These are phyloP conservation scores for Cladorhizidae sp. DNA, from an alignment of 37 sponge, comb jelly and placozoan species.

Conservation along the genomic window DNA sequence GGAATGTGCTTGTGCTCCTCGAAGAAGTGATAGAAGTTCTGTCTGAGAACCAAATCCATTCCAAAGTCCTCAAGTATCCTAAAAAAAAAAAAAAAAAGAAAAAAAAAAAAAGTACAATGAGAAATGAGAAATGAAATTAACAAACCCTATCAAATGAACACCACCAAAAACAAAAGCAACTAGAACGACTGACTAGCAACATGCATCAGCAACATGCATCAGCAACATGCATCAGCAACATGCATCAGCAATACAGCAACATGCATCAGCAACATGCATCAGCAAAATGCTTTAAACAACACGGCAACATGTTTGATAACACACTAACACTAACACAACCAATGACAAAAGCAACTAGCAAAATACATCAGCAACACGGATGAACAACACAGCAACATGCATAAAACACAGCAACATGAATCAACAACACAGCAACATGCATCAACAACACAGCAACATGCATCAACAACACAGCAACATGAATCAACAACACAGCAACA, in stretches of 20 bases:
- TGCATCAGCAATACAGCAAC: too few species aligned
- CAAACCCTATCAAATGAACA: too few species aligned
- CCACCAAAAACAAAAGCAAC: not conserved
- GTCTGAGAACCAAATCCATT: slow-evolving; percentile 68
- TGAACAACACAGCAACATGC: too few species aligned
- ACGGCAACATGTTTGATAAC: too few species aligned
- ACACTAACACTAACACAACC: too few species aligned
- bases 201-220: not conserved
- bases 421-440: not conserved
- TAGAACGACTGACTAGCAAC: not conserved
- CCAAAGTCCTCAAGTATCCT: slow-evolving; percentile 82
- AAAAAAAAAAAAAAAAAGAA: too few species aligned
- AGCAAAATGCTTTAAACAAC: too few species aligned
- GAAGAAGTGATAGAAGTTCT: slow-evolving; percentile 87
- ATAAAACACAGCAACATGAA: too few species aligned
- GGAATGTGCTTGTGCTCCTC: slow-evolving; percentile 39
- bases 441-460: not conserved
- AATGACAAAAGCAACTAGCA: too few species aligned
- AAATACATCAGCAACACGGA: too few species aligned
- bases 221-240: too few species aligned
- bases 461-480: not conserved
- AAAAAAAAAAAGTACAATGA: not conserved
- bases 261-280: too few species aligned
- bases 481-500: not conserved
- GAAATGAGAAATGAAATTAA: not conserved